These are phyloP conservation scores for Lanius ludovicianus DNA, from an alignment of 2,113 vertebrate species.

Conservation along the genomic window DNA sequence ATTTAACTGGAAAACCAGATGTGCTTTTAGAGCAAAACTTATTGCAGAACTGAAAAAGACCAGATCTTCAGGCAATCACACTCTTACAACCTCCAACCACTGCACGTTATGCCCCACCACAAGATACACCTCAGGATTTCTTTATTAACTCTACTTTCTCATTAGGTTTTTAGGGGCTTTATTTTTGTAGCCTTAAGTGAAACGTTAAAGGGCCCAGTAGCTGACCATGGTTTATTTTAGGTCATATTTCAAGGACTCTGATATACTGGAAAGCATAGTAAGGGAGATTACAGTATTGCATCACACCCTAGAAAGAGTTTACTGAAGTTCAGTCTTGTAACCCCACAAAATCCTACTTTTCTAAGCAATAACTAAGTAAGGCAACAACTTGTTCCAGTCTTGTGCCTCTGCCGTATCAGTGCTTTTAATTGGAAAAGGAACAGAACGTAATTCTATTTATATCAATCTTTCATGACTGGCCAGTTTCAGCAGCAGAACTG, in stretches of 20 bases:
- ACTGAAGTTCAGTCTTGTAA: constrained; percentile 40
- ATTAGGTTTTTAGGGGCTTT: neutral
- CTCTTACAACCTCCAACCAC: neutral
- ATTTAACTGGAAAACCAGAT: neutral
- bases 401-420: neutral
- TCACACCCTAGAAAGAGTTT: constrained; percentile 20
- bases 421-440: neutral
- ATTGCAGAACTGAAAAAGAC: neutral
- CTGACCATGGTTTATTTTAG: constrained; percentile 26
- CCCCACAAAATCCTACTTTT: neutral
- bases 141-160: neutral
- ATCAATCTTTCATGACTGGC: neutral
- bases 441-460: constrained; percentile 34
- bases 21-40: neutral
- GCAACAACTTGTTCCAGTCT: constrained; percentile 1
- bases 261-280: constrained; percentile 45
- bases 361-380: too few relatives aligned
- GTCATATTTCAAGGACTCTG: constrained; percentile 36
- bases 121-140: neutral
- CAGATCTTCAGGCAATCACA: neutral
- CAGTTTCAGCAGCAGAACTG: neutral
- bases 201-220: neutral
- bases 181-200: neutral
- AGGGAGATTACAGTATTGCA: neutral
- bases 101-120: neutral